Base-by-base conservation (phyloP, 2,888 invertebrate genomes). In the Tipula unca region DNA sequence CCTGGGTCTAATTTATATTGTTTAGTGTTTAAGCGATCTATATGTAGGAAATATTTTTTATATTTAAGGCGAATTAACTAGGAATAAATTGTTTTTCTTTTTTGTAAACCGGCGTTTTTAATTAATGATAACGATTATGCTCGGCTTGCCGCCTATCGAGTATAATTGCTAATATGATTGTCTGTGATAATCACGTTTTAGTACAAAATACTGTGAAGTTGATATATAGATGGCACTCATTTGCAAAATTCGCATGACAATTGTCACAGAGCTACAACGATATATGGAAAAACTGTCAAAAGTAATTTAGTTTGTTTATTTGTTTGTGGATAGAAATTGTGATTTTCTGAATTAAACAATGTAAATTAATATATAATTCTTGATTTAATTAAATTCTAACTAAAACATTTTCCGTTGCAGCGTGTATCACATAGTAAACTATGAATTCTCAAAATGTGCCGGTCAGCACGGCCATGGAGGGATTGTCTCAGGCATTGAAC, bases 401-500 rank as follows among this genome's bases (percentile, higher is more conserved):
- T 69, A 25, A 10, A 25, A 25, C 10, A 14, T 48, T 54, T 48
- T 5, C 0, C n/a, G 5, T 48, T 17, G 48, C 10, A 48, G n/a
- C n/a, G 48, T 17, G n/a, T 10, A 20, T 17, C 6, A n/a, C n/a
- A 69, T 25, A 10, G 69, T 3, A 20, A 69, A 69, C 1, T 25
- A 69, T 69, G 69, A 69, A 69, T 69, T 69, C 69, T 0, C 69
- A 69, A 69, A 48, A 48, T 54, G 17, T 85, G 10, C 86, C 85
- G 54, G 86, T 86, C 10, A 69, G 82, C 36, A 94, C 94, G 85
- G 95, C 95, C 0, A 94, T 95, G 88, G 96, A 96, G 88, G 95
- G 94, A 82, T 91, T 97, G 87, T 93, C 94, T 32, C 94, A 95
- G 87, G 97, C 97, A 3, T 89, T 96, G 35, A 95, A 95, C 89